Base-by-base conservation (phyloP, 2,888 invertebrate genomes). In the Agrochola circellaris region DNA sequence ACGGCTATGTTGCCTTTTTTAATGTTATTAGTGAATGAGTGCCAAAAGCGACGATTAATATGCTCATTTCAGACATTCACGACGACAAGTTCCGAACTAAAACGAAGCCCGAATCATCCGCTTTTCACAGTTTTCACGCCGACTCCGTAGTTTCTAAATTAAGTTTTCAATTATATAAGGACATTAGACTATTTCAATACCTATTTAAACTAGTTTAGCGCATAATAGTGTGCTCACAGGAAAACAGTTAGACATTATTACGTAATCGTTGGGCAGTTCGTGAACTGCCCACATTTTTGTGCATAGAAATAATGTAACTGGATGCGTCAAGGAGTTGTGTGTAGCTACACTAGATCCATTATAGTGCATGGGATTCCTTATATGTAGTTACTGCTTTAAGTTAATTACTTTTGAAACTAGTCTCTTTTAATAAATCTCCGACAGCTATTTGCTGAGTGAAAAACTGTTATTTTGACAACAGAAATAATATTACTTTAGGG, bases 221-320 rank as follows among this genome's bases (percentile, higher is more conserved):
- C 62, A 65, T 85, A 61, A 71, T 26, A 60, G 34, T 67, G 48
- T n/a, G 30, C n/a, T 69, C 51, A 34, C 66, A 73, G 70, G 76
- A 82, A 76, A 75, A 68, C 66, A 62, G 38, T 13, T 54, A 51
- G 23, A 75, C 72, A 75, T 85, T 81, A 82, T 79, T 75, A 45
- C 66, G 77, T 87, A 85, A 82, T 79, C 54, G 54, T 66, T 51
- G 64, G 64, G 13, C 67, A 66, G 34, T 61, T 45, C 23, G 56
- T 38, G 15, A 73, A 73, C 26, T 75, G 64, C 38, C 38, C 64
- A 66, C 84, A 88, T 86, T 84, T 83, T 86, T 86, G 64, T 64
- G 38, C 79, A 38, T 0, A 3, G 77, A 78, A 23, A 56, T 60
- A 58, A 58, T 7, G 26, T 45, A 0, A 30, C 79, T 86, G 38